These are phyloP conservation scores for Tupiocoris notatus DNA, from an alignment of 2,888 invertebrate species.

Conservation along the genomic window DNA sequence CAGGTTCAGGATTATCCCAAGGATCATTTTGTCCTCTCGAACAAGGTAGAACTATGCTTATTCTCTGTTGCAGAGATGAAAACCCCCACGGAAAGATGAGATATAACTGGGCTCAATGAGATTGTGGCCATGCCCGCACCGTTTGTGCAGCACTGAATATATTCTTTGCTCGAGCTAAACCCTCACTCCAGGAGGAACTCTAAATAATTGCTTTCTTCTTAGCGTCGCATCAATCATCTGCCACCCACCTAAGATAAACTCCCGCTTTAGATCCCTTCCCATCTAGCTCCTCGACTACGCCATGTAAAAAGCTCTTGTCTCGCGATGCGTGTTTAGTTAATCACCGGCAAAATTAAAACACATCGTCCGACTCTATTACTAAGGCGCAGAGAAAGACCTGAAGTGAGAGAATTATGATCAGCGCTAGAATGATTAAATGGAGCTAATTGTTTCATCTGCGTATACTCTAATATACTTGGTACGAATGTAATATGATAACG, in stretches of 20 bases:
- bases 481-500: too few relatives aligned
- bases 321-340: conserved; percentile 30
- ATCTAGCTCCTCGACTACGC: neutral
- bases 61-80: neutral
- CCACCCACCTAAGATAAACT: conserved; percentile 29
- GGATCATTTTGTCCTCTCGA: neutral
- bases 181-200: conserved; percentile 28
- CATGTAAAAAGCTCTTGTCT: conserved; percentile 27
- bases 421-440: too few relatives aligned
- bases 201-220: conserved; percentile 39
- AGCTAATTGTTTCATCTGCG: too few relatives aligned
- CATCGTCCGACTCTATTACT: too few relatives aligned
- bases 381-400: too few relatives aligned
- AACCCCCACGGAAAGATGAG: neutral
- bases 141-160: neutral
- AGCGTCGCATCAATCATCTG: conserved; percentile 32
- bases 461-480: too few relatives aligned
- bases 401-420: too few relatives aligned
- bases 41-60: neutral
- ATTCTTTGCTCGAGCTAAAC: conserved; percentile 31
- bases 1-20: neutral
- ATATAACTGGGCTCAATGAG: too few relatives aligned
- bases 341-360: conserved; percentile 34
- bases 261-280: neutral
- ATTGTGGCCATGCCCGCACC: neutral